phyloP scores from a whole-genome alignment of 2,888 invertebrate genomes.

The Orthosia gothica region DNA sequence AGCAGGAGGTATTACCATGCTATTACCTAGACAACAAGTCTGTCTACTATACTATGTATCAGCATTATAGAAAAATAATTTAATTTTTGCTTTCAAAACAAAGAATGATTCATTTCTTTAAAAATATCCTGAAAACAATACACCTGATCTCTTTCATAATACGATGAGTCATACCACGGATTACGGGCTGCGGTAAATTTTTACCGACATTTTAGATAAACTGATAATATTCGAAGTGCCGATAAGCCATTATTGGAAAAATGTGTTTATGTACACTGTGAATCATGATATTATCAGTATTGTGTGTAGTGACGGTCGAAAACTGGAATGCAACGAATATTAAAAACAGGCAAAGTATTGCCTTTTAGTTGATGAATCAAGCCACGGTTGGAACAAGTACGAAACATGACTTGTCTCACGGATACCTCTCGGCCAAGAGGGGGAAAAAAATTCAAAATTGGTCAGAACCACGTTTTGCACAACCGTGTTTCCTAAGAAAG shows the following conservation, averaged over 20 bases:
- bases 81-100: not conserved
- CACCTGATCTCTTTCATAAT: constrained; percentile 14
- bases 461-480: not conserved
- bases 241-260: constrained; percentile 34
- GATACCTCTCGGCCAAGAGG: not conserved
- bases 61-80: not conserved
- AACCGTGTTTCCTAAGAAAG: too few relatives aligned
- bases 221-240: constrained; percentile 1
- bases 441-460: not conserved
- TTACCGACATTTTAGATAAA: constrained; percentile 5
- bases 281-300: constrained; percentile 35
- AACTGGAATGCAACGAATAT: not conserved
- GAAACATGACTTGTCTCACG: constrained; percentile 16
- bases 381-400: not conserved
- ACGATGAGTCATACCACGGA: constrained; percentile 8
- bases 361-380: constrained; percentile 16
- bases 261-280: constrained; percentile 17
- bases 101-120: constrained; percentile 1
- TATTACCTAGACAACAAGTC: too few relatives aligned
- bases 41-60: too few relatives aligned
- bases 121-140: not conserved
- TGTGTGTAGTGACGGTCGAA: not conserved
- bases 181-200: not conserved
- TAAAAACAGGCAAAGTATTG: not conserved
- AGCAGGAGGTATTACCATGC: too few relatives aligned